phyloP scores from a whole-genome alignment of 35 echinoderm and acorn worm genomes.

The Lytechinus pictus region DNA sequence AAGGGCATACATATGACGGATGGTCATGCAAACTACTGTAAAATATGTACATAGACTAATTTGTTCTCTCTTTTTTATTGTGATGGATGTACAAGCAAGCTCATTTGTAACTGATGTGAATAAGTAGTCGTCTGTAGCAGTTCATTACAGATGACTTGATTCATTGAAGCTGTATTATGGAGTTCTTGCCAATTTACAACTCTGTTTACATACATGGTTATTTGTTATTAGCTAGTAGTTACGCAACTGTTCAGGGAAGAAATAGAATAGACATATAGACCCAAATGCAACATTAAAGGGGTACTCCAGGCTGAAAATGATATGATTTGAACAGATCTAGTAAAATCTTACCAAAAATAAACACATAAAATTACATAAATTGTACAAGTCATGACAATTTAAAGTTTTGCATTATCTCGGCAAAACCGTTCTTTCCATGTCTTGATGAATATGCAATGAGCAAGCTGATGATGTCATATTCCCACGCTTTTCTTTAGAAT shows the following conservation, averaged over 20 bases:
- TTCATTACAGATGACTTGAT: constrained; percentile 4
- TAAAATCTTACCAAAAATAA: too few species aligned
- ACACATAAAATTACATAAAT: too few species aligned
- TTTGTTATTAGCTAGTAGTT: background rate
- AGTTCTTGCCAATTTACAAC: background rate
- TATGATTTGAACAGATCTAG: too few species aligned
- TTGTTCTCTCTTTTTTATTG: constrained; percentile 11
- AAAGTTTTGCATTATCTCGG: too few species aligned
- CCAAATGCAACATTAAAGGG: too few species aligned
- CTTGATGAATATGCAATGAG: too few species aligned
- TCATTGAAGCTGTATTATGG: background rate
- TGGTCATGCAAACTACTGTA: background rate
- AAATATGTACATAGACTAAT: constrained; percentile 21
- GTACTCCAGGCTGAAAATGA: too few species aligned
- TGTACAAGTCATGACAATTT: too few species aligned
- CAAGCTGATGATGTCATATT: too few species aligned
- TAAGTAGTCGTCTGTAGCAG: background rate
- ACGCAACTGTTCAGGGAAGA: background rate
- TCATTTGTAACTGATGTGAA: background rate
- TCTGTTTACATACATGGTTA: background rate
- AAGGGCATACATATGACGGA: background rate
- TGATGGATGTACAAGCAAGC: background rate
- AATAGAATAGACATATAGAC: background rate
- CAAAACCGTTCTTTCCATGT: too few species aligned
- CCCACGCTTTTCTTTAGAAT: too few species aligned